Evolutionary conservation across 1,140 invertebrate genomes (phyloP).

Genomic region (Micrasema minimum): DNA sequence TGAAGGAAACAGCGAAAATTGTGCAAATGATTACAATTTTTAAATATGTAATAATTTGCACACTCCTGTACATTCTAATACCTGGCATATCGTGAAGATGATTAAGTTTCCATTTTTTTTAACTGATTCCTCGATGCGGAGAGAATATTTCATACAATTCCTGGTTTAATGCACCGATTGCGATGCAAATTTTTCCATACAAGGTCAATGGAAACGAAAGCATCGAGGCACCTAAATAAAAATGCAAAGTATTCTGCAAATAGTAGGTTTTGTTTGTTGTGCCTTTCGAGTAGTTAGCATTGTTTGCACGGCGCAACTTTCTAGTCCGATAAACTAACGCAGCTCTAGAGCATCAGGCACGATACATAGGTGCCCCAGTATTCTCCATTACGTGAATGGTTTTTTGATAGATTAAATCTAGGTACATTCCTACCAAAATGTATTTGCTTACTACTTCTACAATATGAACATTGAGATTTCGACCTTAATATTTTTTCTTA

Average conservation of each 20-base stretch:
- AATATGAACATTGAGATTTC: too few relatives aligned
- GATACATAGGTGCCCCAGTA: slow-evolving; percentile 5
- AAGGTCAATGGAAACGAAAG: slow-evolving; percentile 27
- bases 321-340: slow-evolving; percentile 9
- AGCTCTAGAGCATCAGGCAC: neutral
- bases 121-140: too few relatives aligned
- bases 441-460: too few relatives aligned
- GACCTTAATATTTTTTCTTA: too few relatives aligned
- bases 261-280: slow-evolving; percentile 1
- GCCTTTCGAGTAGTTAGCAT: slow-evolving; percentile 12
- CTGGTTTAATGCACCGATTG: neutral
- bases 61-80: too few relatives aligned
- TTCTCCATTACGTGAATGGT: slow-evolving; percentile 19
- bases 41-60: too few relatives aligned
- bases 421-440: too few relatives aligned
- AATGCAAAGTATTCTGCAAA: neutral
- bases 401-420: slow-evolving; percentile 3
- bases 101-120: too few relatives aligned
- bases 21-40: too few relatives aligned
- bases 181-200: slow-evolving; percentile 6
- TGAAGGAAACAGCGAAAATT: too few relatives aligned
- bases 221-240: neutral
- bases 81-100: too few relatives aligned
- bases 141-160: neutral
- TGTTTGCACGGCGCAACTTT: slow-evolving; percentile 22